Evolutionary conservation across 2,113 vertebrate genomes (phyloP).

Genomic region (Sinocyclocheilus grahami): DNA sequence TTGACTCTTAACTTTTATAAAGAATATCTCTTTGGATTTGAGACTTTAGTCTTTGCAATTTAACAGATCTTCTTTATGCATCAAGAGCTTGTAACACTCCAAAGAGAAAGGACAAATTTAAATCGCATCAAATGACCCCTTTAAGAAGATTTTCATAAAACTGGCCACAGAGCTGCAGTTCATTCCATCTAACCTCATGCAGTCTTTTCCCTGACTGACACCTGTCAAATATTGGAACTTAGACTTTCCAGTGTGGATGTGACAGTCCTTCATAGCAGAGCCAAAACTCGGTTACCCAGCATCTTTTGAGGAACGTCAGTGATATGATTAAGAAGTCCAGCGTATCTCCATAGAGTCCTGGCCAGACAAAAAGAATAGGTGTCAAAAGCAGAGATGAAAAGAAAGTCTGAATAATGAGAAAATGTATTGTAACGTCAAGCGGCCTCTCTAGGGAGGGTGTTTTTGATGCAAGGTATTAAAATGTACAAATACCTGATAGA

Average conservation of each 20-base stretch:
- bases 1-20: no score
- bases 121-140: no score
- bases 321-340: constrained; percentile 41
- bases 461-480: constrained; percentile 61
- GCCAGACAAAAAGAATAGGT: constrained; percentile 57
- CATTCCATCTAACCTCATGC: neutral
- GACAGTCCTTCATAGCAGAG: neutral
- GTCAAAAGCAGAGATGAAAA: constrained; percentile 58
- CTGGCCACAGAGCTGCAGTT: neutral
- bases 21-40: no score
- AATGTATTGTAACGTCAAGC: constrained; percentile 50
- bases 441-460: constrained; percentile 46
- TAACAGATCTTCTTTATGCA: no score
- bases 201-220: neutral
- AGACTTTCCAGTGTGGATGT: neutral
- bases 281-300: neutral
- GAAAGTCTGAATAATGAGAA: constrained; percentile 51
- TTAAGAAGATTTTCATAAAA: neutral
- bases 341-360: constrained; percentile 52
- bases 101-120: no score
- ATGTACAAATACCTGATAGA: constrained; percentile 58
- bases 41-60: no score
- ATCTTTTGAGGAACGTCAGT: constrained; percentile 1
- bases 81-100: no score
- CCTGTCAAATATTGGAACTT: neutral